Evolutionary conservation across 1,140 invertebrate species (phyloP), one percentile per base, ranked within the genome.

Genomic region (Drosophila nasuta): DNA sequence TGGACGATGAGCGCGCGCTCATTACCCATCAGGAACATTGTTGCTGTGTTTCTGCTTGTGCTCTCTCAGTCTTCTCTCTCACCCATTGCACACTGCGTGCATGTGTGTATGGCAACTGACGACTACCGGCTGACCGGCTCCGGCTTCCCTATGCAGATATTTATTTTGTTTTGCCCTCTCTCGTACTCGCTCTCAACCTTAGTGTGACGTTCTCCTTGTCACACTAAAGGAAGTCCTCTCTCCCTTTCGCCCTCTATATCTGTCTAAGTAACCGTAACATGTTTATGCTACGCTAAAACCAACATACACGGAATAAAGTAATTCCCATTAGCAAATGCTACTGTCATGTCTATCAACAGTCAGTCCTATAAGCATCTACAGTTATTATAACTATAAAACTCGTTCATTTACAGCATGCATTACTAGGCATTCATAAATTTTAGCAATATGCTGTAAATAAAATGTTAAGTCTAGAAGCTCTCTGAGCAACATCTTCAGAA

Each of bases 121-220:
- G 46, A 38, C 33, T 63, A 58, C 74, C 69, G 74, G 69, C 74
- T 72, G 68, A 72, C 74, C 73, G 74, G 62, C 73, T 74, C 49
- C 60, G 54, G 59, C 67, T 66, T 54, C 57, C 58, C 68, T 72
- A 76, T 75, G 74, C 62, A 62, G 68, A 76, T 72, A 76, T 76
- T 65, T 63, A 75, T 64, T 58, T 75, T 69, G 30, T 48, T 69
- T 67, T 51, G 20, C 56, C 5, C 41, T 43, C 62, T 48, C 30
- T 8, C 46, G 51, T 3, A 25, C 20, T 25, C 20, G 20, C 38
- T 46, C 41, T 17, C 33, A 60, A 6, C 5, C 48, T 52, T 60
- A 25, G 69, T 52, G 49, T 13, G 49, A 10, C 33, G 7, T 41
- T 59, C 68, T 73, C 69, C 6, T 33, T 46, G 10, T 57, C 10